A percentile compares a stretch with the other conserved stretches of the same genome.
These are phyloP conservation scores for Mirza zaza DNA, from an alignment of 2,113 vertebrate species.

Conservation along the genomic window DNA sequence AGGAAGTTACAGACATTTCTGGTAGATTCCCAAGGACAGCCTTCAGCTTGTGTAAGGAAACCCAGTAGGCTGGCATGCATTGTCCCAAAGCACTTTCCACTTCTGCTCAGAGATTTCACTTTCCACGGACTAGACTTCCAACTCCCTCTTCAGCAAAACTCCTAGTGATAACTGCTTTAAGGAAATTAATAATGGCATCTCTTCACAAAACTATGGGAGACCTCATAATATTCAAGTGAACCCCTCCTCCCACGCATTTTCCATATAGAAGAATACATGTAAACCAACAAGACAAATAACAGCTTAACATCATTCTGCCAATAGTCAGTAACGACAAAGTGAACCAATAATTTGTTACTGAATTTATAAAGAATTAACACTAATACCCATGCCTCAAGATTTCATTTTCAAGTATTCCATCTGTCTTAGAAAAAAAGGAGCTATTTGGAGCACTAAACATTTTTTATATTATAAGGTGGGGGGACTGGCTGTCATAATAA, in stretches of 20 bases:
- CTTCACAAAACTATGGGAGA: neutral
- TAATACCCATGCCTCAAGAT: conserved; percentile 61
- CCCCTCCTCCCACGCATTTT: neutral
- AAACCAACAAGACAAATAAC: conserved; percentile 40
- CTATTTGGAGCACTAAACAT: conserved; percentile 48
- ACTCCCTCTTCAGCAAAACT: neutral
- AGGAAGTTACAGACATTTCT: neutral
- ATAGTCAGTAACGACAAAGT: conserved; percentile 26
- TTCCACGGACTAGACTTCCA: neutral
- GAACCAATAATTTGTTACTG: conserved; percentile 55
- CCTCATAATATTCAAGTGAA: neutral
- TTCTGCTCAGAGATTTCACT: neutral
- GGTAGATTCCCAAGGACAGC: neutral
- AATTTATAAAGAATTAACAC: conserved; percentile 49
- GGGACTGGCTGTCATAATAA: conserved; percentile 31
- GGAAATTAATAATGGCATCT: neutral
- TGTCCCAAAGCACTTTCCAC: neutral
- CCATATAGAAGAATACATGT: neutral
- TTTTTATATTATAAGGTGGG: conserved; percentile 21
- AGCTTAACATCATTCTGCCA: neutral
- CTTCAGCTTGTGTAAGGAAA: neutral
- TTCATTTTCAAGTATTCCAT: conserved; percentile 63
- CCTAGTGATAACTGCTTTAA: neutral
- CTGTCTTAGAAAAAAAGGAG: conserved; percentile 36
- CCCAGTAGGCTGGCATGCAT: neutral